Evolutionary conservation across 2,113 vertebrate genomes (phyloP).

Genomic region (Odontesthes bonariensis): DNA sequence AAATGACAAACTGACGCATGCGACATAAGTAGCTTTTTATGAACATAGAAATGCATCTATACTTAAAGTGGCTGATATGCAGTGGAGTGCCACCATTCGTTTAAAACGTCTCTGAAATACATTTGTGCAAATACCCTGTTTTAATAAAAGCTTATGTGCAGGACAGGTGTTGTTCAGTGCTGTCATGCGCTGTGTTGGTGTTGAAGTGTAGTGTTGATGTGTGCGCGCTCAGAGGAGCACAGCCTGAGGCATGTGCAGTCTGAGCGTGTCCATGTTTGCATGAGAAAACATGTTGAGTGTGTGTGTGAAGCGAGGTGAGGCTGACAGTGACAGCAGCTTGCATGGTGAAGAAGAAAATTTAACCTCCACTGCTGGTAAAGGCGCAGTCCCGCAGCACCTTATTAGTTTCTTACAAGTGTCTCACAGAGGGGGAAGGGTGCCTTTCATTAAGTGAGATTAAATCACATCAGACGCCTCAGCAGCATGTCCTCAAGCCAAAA

Average conservation of each 20-base stretch:
- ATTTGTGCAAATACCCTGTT: not conserved
- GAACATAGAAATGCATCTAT: not conserved
- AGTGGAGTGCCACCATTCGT: not conserved
- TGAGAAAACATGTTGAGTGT: conserved; percentile 23
- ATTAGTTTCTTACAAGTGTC: conserved; percentile 59
- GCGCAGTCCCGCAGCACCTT: conserved; percentile 53
- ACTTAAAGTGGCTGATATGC: not conserved
- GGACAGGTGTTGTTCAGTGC: conserved; percentile 39
- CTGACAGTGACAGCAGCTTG: conserved; percentile 18
- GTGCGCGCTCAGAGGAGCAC: conserved; percentile 12
- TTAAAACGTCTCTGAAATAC: not conserved
- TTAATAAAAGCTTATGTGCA: conserved; percentile 5
- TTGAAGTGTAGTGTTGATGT: not conserved
- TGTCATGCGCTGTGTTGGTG: conserved; percentile 6
- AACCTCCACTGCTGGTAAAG: conserved; percentile 62
- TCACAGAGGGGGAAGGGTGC: conserved; percentile 24
- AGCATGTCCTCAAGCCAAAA: conserved; percentile 61
- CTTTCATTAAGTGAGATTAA: conserved; percentile 81
- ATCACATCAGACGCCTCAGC: conserved; percentile 73
- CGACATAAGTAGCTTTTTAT: not conserved
- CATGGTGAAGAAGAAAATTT: conserved; percentile 43
- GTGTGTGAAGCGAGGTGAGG: conserved; percentile 4
- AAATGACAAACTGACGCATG: too few relatives aligned
- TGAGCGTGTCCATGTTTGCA: conserved; percentile 14
- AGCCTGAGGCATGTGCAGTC: conserved; percentile 24